Base-by-base conservation (phyloP, 2,797 vertebrate genomes). In the Parauchenoglanis punctatus region DNA sequence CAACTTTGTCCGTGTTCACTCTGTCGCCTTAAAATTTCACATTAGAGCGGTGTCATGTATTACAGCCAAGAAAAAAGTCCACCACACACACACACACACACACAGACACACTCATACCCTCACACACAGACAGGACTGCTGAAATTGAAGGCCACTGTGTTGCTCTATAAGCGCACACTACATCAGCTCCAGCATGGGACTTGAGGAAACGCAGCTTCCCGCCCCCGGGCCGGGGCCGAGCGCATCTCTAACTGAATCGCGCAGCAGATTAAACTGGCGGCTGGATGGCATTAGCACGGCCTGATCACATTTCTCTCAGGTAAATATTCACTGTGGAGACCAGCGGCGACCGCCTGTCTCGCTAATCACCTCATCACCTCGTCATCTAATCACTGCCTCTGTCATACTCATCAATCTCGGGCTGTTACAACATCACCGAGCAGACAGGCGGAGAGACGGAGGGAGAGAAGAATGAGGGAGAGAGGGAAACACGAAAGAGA, bases 231-330 rank as follows among this genome's bases (percentile, higher is more conserved):
- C 0, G 76, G 83, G 87, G 81, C 59, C 40, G 44, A 63, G 68
- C 46, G 5, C 44, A 56, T 84, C 85, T 81, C 75, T 88, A 89
- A 87, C 83, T 72, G 73, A 89, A 91, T 88, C 87, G 40, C 56
- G 52, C 58, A 46, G 78, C 80, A 86, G 90, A 91, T 89, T 88
- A 91, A 87, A 88, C 77, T 81, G 75, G 70, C 86, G 87, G 89
- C 87, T 89, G 88, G 90, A 88, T 85, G 77, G 84, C 77, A 89
- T 91, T 88, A 89, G 83, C 84, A 72, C 67, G 49, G 63, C 67
- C 81, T 87, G 91, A 92, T 90, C 90, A 87, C 87, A 89, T 92
- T 91, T 91, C 86, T 90, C 87, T 58, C 85, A 86, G 89, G 91
- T 92, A 91, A 92, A 92, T 91, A 91, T 91, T 88, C 90, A 89